Conservation (phyloP, 1,140 invertebrate genomes). For the Heliothis subflexa region DNA sequence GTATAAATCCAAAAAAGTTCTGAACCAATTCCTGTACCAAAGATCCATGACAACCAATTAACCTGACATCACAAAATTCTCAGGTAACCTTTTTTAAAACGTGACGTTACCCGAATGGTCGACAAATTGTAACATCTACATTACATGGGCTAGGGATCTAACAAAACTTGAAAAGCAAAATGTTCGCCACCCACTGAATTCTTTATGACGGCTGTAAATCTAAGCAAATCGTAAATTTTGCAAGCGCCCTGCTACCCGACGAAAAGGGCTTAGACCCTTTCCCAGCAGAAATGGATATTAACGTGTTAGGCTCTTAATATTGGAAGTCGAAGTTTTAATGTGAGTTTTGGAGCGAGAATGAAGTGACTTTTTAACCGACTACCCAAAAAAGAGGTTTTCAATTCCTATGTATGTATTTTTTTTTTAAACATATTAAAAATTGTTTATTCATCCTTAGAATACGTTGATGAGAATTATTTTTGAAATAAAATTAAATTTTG, state of each 20-base stretch:
- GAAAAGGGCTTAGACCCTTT: constrained; percentile 62
- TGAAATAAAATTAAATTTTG: too few relatives aligned
- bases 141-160: constrained; percentile 8
- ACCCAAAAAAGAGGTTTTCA: too few relatives aligned
- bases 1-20: too few relatives aligned
- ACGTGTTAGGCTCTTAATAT: constrained; percentile 35
- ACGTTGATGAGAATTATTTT: too few relatives aligned
- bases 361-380: not conserved
- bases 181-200: constrained; percentile 61
- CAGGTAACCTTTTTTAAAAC: not conserved
- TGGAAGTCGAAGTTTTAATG: not conserved
- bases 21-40: too few relatives aligned
- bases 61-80: not conserved
- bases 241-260: constrained; percentile 59
- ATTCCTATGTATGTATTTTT: too few relatives aligned
- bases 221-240: constrained; percentile 72
- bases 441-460: too few relatives aligned
- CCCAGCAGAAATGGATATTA: constrained; percentile 58
- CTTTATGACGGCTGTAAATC: constrained; percentile 75
- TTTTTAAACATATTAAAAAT: too few relatives aligned
- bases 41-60: not conserved
- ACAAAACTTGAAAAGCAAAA: constrained; percentile 53
- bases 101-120: constrained; percentile 1
- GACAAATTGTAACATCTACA: constrained; percentile 35
- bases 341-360: constrained; percentile 3